Percentiles rank a stretch among this genome's conserved stretches.
phyloP scores from a whole-genome alignment of 2,797 vertebrate species.

The Pangasius djambal region DNA sequence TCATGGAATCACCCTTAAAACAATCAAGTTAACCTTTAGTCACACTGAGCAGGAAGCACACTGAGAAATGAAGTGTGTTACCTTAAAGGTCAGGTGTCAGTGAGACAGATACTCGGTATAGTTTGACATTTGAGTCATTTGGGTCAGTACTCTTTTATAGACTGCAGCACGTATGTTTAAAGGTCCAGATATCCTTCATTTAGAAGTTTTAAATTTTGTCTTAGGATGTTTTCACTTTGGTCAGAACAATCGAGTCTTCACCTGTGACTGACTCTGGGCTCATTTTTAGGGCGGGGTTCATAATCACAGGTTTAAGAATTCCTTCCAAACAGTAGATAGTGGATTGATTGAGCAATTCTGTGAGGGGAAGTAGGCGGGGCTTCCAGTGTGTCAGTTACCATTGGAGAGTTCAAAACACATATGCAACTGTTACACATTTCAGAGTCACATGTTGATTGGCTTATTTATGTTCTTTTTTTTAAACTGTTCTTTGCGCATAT shows the following conservation, averaged over 20 bases:
- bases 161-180: background rate
- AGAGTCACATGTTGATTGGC: background rate
- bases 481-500: background rate
- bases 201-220: background rate
- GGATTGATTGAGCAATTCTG: background rate
- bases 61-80: background rate
- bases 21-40: slow-evolving; percentile 16
- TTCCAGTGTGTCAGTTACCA: too few species aligned
- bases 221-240: background rate
- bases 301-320: background rate
- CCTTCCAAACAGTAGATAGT: background rate
- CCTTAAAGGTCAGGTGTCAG: slow-evolving; percentile 10
- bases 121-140: slow-evolving; percentile 27
- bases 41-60: slow-evolving; percentile 9
- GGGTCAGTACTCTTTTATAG: background rate
- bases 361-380: background rate
- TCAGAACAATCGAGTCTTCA: background rate
- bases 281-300: background rate
- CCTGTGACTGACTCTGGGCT: background rate
- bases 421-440: background rate
- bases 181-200: background rate
- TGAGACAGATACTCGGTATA: background rate
- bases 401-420: background rate
- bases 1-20: background rate
- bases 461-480: too few species aligned